These are phyloP conservation scores for Prionailurus bengalensis DNA, from an alignment of 2,113 vertebrate species.

Conservation along the genomic window DNA sequence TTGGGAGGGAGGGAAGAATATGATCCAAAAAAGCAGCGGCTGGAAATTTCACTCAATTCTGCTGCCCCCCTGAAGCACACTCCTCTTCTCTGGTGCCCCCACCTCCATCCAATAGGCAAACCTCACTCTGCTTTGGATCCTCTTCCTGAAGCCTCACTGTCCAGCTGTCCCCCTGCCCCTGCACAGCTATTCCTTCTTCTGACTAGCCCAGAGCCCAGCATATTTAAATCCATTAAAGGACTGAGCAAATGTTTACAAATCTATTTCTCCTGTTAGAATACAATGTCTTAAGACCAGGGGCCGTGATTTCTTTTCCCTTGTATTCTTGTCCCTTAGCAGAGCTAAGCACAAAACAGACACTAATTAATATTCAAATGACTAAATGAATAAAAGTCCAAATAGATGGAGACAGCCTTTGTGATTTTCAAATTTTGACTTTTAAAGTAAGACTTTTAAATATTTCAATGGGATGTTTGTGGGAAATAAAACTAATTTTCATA, in stretches of 20 bases:
- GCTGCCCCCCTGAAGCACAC: not conserved
- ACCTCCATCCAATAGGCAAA: not conserved
- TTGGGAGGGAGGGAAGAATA: not conserved
- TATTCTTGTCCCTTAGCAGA: not conserved
- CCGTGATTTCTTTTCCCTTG: not conserved
- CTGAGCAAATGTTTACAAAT: not conserved
- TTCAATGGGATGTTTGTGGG: not conserved
- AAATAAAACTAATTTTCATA: not conserved
- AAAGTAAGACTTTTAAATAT: slow-evolving; percentile 24
- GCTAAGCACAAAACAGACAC: not conserved
- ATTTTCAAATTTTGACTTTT: slow-evolving; percentile 22
- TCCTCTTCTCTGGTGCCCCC: too few relatives aligned
- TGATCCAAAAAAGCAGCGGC: not conserved
- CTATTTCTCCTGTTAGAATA: not conserved
- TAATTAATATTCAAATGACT: not conserved
- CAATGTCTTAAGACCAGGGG: not conserved
- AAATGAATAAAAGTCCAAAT: not conserved
- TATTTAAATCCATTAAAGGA: not conserved
- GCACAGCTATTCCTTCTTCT: not conserved
- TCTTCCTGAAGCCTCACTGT: not conserved
- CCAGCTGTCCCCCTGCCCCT: not conserved
- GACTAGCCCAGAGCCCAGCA: not conserved
- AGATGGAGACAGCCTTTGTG: not conserved
- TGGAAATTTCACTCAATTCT: not conserved
- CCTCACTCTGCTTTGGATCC: not conserved